Evolutionary conservation across 2,888 invertebrate species (phyloP).

Genomic region (Cacoxenus indagator): DNA sequence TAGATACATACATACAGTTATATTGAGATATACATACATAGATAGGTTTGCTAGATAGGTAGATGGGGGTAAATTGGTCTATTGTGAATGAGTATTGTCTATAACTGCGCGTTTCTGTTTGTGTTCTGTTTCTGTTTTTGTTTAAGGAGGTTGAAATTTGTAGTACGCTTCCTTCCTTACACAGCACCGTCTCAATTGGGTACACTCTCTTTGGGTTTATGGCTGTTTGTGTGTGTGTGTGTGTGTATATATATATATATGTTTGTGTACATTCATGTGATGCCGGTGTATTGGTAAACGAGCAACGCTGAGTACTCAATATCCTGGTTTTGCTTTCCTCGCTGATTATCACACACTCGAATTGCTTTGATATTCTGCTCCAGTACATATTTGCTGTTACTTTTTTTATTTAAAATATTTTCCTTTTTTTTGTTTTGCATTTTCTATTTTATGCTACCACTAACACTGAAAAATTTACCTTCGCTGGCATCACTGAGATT

Average conservation of each 20-base stretch:
- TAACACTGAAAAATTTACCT: conserved; percentile 76
- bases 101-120: conserved; percentile 36
- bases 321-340: neutral
- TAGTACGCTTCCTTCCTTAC: too few relatives aligned
- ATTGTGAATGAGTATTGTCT: conserved; percentile 28
- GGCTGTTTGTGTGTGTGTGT: neutral
- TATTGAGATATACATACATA: neutral
- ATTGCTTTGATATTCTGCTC: neutral
- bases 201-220: neutral
- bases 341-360: neutral
- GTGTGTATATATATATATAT: neutral
- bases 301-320: neutral
- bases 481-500: conserved; percentile 92
- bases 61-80: neutral
- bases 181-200: too few relatives aligned
- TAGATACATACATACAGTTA: conserved; percentile 53
- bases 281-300: neutral
- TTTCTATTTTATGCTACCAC: neutral
- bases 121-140: too few relatives aligned
- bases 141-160: too few relatives aligned
- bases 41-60: neutral
- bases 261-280: neutral
- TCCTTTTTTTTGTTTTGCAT: neutral
- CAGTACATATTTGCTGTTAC: neutral
- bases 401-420: conserved; percentile 4